Percentiles rank a stretch among this genome's conserved stretches.
phyloP scores from a whole-genome alignment of 2,888 invertebrate genomes.

The Gastrophysa polygoni region DNA sequence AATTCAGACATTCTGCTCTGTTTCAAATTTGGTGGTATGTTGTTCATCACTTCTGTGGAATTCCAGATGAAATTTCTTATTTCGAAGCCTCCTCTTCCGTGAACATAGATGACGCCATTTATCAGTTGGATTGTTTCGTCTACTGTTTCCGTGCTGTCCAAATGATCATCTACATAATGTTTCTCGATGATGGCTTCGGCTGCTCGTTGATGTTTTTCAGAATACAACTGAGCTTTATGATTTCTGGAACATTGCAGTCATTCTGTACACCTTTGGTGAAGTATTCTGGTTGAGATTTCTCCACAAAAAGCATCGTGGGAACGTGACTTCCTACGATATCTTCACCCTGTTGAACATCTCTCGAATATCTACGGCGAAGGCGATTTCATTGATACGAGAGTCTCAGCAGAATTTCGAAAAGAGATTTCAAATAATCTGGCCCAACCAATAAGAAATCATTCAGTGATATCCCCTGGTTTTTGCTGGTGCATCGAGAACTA shows the following conservation, averaged over 20 bases:
- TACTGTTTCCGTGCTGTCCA: background rate
- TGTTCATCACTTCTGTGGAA: slow-evolving; percentile 7
- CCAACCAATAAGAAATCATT: background rate
- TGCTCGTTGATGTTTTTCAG: too few relatives aligned
- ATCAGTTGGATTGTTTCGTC: slow-evolving; percentile 1
- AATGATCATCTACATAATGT: slow-evolving; percentile 11
- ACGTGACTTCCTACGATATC: background rate
- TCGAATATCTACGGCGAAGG: slow-evolving; percentile 6
- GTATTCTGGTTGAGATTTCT: background rate
- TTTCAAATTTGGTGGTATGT: slow-evolving; percentile 6
- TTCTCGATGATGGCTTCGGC: too few relatives aligned
- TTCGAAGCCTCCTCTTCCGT: too few relatives aligned
- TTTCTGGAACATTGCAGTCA: slow-evolving; percentile 3
- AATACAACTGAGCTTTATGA: too few relatives aligned
- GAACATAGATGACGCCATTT: slow-evolving; percentile 5
- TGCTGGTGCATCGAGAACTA: background rate
- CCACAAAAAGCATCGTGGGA: background rate
- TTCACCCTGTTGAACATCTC: slow-evolving; percentile 5
- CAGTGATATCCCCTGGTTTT: background rate
- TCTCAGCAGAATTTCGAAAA: background rate
- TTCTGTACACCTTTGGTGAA: background rate
- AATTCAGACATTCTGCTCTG: too few relatives aligned
- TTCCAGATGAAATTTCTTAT: too few relatives aligned
- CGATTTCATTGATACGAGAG: background rate
- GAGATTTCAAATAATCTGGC: background rate